phyloP scores from a whole-genome alignment of 2,888 invertebrate species.

The Tipula vernalis region DNA sequence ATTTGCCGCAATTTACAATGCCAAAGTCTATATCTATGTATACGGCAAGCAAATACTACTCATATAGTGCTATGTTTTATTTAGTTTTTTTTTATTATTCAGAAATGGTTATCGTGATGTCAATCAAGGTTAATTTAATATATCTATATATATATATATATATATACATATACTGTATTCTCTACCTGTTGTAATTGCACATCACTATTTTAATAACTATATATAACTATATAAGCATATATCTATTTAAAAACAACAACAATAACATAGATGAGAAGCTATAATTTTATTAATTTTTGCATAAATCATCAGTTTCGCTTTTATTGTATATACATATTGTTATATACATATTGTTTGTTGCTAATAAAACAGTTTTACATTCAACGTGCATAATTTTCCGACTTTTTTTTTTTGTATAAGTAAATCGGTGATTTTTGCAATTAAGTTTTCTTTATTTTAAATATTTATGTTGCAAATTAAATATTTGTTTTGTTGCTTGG shows the following conservation, averaged over 20 bases:
- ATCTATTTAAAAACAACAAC: not conserved
- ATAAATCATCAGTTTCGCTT: not conserved
- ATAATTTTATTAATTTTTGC: not conserved
- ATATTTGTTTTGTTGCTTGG: not conserved
- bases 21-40: not conserved
- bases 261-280: not conserved
- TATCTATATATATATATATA: not conserved
- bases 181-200: not conserved
- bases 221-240: not conserved
- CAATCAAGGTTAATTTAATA: slow-evolving; percentile 8
- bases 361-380: not conserved
- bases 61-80: not conserved
- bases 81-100: slow-evolving; percentile 5
- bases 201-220: not conserved
- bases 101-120: slow-evolving; percentile 9
- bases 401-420: not conserved
- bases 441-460: not conserved
- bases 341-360: not conserved
- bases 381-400: not conserved
- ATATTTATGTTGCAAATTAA: not conserved
- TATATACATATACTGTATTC: not conserved
- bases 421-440: not conserved
- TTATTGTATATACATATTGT: not conserved
- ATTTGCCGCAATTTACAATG: not conserved
- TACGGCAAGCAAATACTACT: not conserved